Evolutionary conservation across 2,113 vertebrate genomes (phyloP), one percentile per base, ranked within the genome.

Genomic region (Lepus americanus): DNA sequence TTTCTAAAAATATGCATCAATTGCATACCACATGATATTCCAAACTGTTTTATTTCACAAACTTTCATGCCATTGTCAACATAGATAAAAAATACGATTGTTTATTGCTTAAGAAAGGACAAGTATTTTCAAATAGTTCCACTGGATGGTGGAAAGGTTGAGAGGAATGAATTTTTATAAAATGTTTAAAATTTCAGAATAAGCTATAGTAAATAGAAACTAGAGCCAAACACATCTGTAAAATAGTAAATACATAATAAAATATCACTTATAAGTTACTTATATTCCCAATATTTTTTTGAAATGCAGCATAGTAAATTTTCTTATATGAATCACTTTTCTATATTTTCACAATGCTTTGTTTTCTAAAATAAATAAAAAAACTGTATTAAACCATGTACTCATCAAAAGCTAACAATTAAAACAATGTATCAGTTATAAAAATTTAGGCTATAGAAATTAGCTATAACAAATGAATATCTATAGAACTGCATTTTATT

Each of bases 311-410:
- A 69, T 1, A 92, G 67, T 73, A 33, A 94, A 87, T 70, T 33
- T 55, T 44, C 3, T n/a, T 9, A 39, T 16, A 70, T 70, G 85
- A 92, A 66, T 72, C 51, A 84, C 0, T 10, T 61, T 59, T 59
- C 55, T 59, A 14, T 59, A 59, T 59, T 64, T 91, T 81, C 84
- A 64, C 73, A 90, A 2, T 61, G 17, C 16, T 82, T 5, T 22
- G 51, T 19, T 83, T 92, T 73, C 33, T 87, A 84, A 83, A 94
- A n/a, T 55, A 76, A 69, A 74, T 91, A 23, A 1, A 94, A 83
- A 90, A 78, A 78, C 5, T 70, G 0, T 55, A 77, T 67, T 92
- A 22, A 87, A 79, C 19, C 66, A 16, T 17, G 17, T 59, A 59
- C 55, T 17, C 55, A 59, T 59, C 19, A 59, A 17, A 59, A 20